phyloP scores from a whole-genome alignment of 2,888 invertebrate genomes.

The Drepanosiphum platanoidis region DNA sequence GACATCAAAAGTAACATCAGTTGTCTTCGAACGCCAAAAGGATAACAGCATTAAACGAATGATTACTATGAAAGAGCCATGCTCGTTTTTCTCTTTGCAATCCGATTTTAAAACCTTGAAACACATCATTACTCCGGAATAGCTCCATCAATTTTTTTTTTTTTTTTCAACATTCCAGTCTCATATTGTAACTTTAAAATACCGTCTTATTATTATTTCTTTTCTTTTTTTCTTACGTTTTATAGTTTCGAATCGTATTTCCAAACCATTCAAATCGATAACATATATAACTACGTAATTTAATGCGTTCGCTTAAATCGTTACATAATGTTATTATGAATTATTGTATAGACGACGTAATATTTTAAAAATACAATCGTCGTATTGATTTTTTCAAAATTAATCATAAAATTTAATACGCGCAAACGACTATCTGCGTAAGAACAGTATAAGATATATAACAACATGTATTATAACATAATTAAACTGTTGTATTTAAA shows the following conservation, averaged over 20 bases:
- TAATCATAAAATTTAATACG: too few species aligned
- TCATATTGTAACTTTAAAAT: background rate
- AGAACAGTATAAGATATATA: too few species aligned
- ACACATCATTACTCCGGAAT: conserved; percentile 5
- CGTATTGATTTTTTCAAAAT: too few species aligned
- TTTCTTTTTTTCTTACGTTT: background rate
- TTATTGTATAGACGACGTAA: too few species aligned
- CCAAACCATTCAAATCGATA: background rate
- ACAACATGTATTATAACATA: too few species aligned
- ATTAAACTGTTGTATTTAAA: too few species aligned
- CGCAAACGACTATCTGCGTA: too few species aligned
- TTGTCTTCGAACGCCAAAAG: conserved; percentile 16
- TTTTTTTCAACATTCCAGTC: background rate
- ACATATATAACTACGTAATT: too few species aligned
- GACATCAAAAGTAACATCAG: conserved; percentile 9
- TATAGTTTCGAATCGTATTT: background rate
- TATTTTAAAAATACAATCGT: too few species aligned
- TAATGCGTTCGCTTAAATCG: too few species aligned
- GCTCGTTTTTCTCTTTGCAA: conserved; percentile 9
- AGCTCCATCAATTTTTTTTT: conserved; percentile 6
- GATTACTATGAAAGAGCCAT: background rate
- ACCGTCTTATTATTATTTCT: too few species aligned
- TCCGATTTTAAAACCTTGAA: background rate
- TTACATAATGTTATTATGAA: too few species aligned
- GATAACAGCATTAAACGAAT: background rate